A percentile compares a stretch with the other conserved stretches of the same genome.
Evolutionary conservation across 2,888 invertebrate genomes (phyloP).

Genomic region (Drosophila aldrichi): DNA sequence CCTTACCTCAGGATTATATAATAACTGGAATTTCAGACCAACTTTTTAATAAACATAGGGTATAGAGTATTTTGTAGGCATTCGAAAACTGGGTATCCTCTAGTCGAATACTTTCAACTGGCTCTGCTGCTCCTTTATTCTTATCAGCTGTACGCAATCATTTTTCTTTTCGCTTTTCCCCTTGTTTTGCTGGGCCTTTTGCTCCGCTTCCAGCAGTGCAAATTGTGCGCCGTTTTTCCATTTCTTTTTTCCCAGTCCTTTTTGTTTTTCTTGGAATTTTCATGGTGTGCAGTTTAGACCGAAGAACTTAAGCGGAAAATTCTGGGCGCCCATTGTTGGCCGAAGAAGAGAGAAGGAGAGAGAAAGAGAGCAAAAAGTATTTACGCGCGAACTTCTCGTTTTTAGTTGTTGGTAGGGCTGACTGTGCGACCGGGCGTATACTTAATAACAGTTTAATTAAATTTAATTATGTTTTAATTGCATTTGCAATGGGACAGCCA

Average conservation of each 20-base stretch:
- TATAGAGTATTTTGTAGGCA: background rate
- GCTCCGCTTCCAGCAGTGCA: background rate
- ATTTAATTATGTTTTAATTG: constrained; percentile 73
- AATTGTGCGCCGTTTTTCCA: constrained; percentile 37
- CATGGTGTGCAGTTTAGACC: constrained; percentile 44
- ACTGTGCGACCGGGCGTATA: constrained; percentile 47
- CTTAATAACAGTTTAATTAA: constrained; percentile 69
- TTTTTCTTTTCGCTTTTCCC: constrained; percentile 28
- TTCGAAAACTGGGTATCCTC: background rate
- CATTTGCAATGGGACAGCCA: constrained; percentile 11
- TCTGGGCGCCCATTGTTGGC: constrained; percentile 48
- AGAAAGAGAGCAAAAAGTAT: constrained; percentile 4
- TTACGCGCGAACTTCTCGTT: constrained; percentile 8
- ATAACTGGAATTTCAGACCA: too few relatives aligned
- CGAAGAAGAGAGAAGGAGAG: background rate
- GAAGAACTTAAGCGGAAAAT: constrained; percentile 57
- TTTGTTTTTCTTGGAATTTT: constrained; percentile 47
- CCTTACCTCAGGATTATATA: too few relatives aligned
- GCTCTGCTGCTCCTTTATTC: constrained; percentile 5
- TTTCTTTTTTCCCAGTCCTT: constrained; percentile 37
- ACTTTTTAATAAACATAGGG: background rate
- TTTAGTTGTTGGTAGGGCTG: constrained; percentile 3
- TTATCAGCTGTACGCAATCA: constrained; percentile 49
- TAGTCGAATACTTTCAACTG: background rate
- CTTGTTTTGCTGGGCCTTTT: constrained; percentile 27